Evolutionary conservation across 2,888 invertebrate species (phyloP).

Genomic region (Entomobrya proxima): DNA sequence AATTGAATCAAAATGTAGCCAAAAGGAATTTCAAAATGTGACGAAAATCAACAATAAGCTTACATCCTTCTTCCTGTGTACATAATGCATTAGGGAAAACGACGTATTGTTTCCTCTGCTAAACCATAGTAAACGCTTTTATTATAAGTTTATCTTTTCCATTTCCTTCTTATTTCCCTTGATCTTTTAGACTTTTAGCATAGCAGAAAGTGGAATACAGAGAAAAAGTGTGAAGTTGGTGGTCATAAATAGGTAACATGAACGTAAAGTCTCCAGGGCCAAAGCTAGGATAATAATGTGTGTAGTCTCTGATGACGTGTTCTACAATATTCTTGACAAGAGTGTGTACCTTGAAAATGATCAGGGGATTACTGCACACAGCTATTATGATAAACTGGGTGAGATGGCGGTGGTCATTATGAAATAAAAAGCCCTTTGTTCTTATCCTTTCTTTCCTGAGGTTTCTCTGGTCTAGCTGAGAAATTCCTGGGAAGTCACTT

Average conservation of each 20-base stretch:
- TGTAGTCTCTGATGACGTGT: slow-evolving; percentile 24
- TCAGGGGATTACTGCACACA: too few species aligned
- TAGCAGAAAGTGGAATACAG: not conserved
- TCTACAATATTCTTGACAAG: not conserved
- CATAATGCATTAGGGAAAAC: slow-evolving; percentile 1
- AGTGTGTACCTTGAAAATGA: not conserved
- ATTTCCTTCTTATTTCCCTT: not conserved
- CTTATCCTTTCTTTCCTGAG: not conserved
- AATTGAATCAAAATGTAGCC: too few species aligned
- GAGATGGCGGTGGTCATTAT: not conserved
- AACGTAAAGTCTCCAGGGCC: not conserved
- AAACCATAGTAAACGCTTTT: too few species aligned
- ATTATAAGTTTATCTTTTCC: too few species aligned
- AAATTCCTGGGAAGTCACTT: not conserved
- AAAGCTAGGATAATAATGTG: not conserved
- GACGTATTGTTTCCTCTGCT: too few species aligned
- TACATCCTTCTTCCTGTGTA: not conserved
- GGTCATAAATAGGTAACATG: slow-evolving; percentile 25
- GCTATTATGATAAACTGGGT: not conserved
- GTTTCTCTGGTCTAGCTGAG: too few species aligned
- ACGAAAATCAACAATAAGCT: not conserved
- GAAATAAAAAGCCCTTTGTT: not conserved
- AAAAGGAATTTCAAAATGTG: not conserved
- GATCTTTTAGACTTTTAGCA: too few species aligned
- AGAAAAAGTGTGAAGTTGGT: slow-evolving; percentile 22